Base-by-base conservation (phyloP, 2,113 vertebrate genomes). In the Leptosomus discolor region DNA sequence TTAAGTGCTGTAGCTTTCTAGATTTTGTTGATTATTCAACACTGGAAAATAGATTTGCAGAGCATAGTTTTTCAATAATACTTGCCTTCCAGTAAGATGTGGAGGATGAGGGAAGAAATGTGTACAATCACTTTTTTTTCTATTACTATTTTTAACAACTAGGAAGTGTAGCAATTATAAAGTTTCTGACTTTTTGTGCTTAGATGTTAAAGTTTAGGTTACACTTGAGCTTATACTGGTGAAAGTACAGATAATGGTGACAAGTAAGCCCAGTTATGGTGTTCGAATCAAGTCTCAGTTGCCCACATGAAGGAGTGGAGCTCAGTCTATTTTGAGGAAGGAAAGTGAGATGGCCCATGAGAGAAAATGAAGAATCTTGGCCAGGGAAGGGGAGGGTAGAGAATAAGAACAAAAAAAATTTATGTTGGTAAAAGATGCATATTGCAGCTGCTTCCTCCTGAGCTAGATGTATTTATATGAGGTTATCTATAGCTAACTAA, bases 241-340 rank as follows among this genome's bases (percentile, higher is more conserved):
- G 37, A 41, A 70, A 87, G 26, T 30, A 19, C 29, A 67, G 46
- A 30, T 14, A n/a, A 54, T n/a, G 12, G 19, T 29, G 26, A 21
- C 20, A 2, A n/a, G 6, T 50, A 46, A 79, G 26, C 21, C 20
- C 0, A 1, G 1, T 74, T 19, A 14, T 1, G 0, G 6, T 63
- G 36, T 54, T 81, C 74, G 24, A 56, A 32, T 78, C 18, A n/a
- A 46, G 14, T 75, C 34, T 92, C 22, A 43, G 57, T 67, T 81
- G 50, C 23, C 23, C 15, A 13, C 2, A 4, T 11, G 6, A 71
- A 60, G 12, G 37, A 67, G 26, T 60, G 43, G 26, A 79, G 48
- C 68, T 91, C n/a, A 63, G 41, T 89, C 13, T 6, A 3, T 60
- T 64, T 48, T 73, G 54, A 84, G 57, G 54, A 81, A 84, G 48